phyloP scores from a whole-genome alignment of 2,888 invertebrate genomes.

The Osmoderma eremita region DNA sequence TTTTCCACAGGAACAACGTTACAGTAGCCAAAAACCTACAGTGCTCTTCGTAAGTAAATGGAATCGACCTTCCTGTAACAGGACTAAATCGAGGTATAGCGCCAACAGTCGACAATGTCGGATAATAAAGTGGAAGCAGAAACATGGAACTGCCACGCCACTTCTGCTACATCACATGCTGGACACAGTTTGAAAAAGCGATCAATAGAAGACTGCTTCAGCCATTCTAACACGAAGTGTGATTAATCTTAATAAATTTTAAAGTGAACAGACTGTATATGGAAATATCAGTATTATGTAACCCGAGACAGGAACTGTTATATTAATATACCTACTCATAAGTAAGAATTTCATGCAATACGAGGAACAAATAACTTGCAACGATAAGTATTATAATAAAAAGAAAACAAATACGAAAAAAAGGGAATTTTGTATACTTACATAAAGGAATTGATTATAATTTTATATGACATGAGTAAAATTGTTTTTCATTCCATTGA shows the following conservation, averaged over 20 bases:
- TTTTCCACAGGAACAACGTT: slow-evolving; percentile 47
- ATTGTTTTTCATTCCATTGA: slow-evolving; percentile 22
- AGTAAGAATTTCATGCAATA: slow-evolving; percentile 15
- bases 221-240: slow-evolving; percentile 34
- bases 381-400: slow-evolving; percentile 18
- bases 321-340: not conserved
- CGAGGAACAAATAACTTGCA: slow-evolving; percentile 25
- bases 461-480: slow-evolving; percentile 21
- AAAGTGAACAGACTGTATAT: slow-evolving; percentile 36
- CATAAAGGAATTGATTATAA: slow-evolving; percentile 40
- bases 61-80: slow-evolving; percentile 47
- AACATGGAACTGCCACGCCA: slow-evolving; percentile 51
- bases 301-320: not conserved
- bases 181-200: slow-evolving; percentile 52
- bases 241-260: slow-evolving; percentile 29
- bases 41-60: slow-evolving; percentile 46
- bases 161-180: slow-evolving; percentile 59
- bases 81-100: slow-evolving; percentile 44
- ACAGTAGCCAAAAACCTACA: slow-evolving; percentile 37
- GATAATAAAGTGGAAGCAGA: slow-evolving; percentile 47
- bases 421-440: slow-evolving; percentile 33
- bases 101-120: slow-evolving; percentile 46
- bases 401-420: not conserved
- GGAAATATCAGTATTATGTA: slow-evolving; percentile 38
- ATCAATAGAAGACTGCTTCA: slow-evolving; percentile 13